Base-by-base conservation (phyloP, 1,140 invertebrate species). In the Cotesia glomerata region DNA sequence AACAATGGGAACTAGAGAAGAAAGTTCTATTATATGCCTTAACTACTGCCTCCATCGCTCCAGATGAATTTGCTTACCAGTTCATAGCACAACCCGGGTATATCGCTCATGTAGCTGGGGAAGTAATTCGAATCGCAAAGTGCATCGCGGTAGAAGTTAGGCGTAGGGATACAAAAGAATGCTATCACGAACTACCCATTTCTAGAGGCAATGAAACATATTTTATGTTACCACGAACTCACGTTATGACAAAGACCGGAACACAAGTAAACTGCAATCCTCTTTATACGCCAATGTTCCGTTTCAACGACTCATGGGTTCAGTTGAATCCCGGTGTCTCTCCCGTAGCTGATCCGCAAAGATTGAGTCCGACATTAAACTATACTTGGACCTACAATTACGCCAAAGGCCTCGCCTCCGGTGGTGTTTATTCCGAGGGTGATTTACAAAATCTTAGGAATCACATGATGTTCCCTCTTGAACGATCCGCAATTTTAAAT, bases 1-100 rank as follows among this genome's bases (percentile, higher is more conserved):
- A 26, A 39, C 36, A 66, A 58, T 79, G 78, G 39, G 71, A 74
- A 35, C 13, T 75, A 11, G 76, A 79, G 63, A 45, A 71, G 59
- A 63, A 76, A 67, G 65, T 75, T 3, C 26, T 77, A 39, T 5
- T 63, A 32, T 76, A 77, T 70, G 36, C 74, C 1, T 34, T 78
- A 32, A 49, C 52, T 1, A 13, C 71, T 8, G n/a, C n/a, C n/a
- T n/a, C n/a, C n/a, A n/a, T n/a, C n/a, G n/a, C n/a, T n/a, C n/a
- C n/a, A n/a, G n/a, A 72, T 77, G 1, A 13, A 49, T 80, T 81
- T 49, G 77, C 77, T 0, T 77, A 64, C n/a, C 68, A 58, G 0
- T 34, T 78, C 4, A 80, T 80, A 76, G 76, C 75, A 70, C 67
- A 36, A 49, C 69, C 71, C 0, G 80, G 78, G 0, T 78, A 79